These are phyloP conservation scores for Phalanger gymnotis DNA, from an alignment of 2,797 vertebrate species.

Conservation along the genomic window DNA sequence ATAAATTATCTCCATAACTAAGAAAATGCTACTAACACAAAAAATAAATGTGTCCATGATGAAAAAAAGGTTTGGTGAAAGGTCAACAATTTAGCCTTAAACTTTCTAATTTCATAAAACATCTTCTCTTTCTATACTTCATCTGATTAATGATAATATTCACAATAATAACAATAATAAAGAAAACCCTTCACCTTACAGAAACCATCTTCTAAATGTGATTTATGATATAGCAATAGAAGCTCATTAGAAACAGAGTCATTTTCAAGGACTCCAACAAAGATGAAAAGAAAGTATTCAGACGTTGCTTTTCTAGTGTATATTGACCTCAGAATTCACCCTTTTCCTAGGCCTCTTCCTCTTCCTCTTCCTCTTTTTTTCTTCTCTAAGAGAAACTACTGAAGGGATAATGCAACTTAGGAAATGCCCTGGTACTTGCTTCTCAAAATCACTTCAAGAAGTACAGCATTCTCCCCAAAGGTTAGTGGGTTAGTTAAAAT, in stretches of 20 bases:
- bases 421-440: background rate
- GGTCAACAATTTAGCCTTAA: background rate
- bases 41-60: background rate
- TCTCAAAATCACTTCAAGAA: background rate
- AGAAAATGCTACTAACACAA: background rate
- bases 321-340: background rate
- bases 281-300: background rate
- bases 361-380: background rate
- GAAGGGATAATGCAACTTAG: background rate
- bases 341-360: background rate
- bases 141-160: background rate
- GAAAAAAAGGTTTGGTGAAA: background rate
- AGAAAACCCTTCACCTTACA: background rate
- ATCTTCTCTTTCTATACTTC: background rate
- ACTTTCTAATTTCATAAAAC: background rate
- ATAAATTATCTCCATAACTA: background rate
- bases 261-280: background rate
- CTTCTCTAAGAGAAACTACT: background rate
- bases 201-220: background rate
- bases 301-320: background rate
- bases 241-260: background rate
- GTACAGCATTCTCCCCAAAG: background rate
- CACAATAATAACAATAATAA: background rate
- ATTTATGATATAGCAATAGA: background rate
- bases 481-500: background rate